Percentiles rank a stretch among this genome's conserved stretches.
Evolutionary conservation across 2,888 invertebrate species (phyloP).

Genomic region (Dorcus parallelipipedus): DNA sequence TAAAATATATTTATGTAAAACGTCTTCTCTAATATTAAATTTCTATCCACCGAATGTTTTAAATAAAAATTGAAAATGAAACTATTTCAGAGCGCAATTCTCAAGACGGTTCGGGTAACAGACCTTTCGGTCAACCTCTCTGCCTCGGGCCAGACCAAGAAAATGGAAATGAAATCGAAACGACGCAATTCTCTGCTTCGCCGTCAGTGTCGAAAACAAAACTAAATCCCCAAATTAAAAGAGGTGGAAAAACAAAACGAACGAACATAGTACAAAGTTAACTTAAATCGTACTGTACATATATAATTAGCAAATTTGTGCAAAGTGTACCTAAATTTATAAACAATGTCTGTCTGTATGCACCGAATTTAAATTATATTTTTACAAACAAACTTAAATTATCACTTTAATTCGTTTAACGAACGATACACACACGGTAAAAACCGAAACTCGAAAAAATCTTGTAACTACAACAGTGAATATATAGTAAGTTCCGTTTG

Average conservation of each 20-base stretch:
- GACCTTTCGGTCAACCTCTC: conserved; percentile 71
- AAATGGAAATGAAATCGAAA: conserved; percentile 43
- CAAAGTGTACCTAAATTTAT: not conserved
- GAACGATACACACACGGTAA: too few relatives aligned
- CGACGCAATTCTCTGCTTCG: conserved; percentile 36
- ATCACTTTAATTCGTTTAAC: too few relatives aligned
- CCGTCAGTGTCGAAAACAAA: conserved; percentile 43
- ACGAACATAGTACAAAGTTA: conserved; percentile 10
- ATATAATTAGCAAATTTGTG: too few relatives aligned
- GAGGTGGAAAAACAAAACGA: conserved; percentile 31
- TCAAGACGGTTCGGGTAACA: conserved; percentile 46
- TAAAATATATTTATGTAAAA: too few relatives aligned
- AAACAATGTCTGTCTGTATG: not conserved
- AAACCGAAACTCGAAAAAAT: too few relatives aligned
- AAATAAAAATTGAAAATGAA: conserved; percentile 33
- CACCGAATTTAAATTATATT: conserved; percentile 14
- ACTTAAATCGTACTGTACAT: too few relatives aligned
- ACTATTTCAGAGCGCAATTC: conserved; percentile 46
- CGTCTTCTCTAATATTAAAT: too few relatives aligned
- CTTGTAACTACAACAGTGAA: not conserved
- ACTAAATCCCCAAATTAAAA: conserved; percentile 26
- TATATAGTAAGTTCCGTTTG: conserved; percentile 15
- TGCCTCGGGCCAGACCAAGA: conserved; percentile 55
- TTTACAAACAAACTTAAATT: conserved; percentile 10
- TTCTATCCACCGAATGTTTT: too few relatives aligned